Conservation (phyloP, 1,140 invertebrate species). For the Lordiphosa stackelbergi region DNA sequence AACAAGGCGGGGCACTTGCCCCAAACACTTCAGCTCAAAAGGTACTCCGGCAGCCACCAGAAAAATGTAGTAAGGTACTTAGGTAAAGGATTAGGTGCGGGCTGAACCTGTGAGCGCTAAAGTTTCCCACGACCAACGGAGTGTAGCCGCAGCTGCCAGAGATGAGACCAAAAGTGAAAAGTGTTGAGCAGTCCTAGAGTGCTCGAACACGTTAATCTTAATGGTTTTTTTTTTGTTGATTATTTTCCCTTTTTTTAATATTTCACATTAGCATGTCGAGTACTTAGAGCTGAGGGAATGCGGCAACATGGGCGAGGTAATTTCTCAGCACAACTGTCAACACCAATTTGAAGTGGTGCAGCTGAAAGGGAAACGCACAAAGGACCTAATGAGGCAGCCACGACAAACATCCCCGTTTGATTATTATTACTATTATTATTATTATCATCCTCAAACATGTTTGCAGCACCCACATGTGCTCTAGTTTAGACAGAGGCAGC, state of each 20-base stretch:
- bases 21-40: constrained; percentile 20
- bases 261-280: constrained; percentile 51
- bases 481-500: constrained; percentile 20
- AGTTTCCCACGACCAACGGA: constrained; percentile 53
- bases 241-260: constrained; percentile 64
- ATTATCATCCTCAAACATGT: constrained; percentile 33
- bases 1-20: no score
- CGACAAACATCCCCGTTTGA: constrained; percentile 27
- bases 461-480: constrained; percentile 36
- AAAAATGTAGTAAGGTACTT: constrained; percentile 39
- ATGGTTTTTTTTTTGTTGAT: constrained; percentile 55
- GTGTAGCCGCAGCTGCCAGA: constrained; percentile 31
- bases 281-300: constrained; percentile 6
- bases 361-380: constrained; percentile 14
- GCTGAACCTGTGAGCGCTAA: constrained; percentile 39
- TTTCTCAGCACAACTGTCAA: constrained; percentile 65
- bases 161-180: constrained; percentile 29
- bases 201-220: constrained; percentile 57
- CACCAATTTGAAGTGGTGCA: constrained; percentile 66
- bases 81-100: constrained; percentile 53
- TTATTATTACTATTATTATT: constrained; percentile 29
- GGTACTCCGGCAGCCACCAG: constrained; percentile 8
- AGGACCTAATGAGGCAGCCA: constrained; percentile 37
- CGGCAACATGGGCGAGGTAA: constrained; percentile 37
- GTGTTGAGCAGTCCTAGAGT: constrained; percentile 36